Evolutionary conservation across 1,140 invertebrate species (phyloP), one percentile per base, ranked within the genome.

Genomic region (Agrypnia vestita): DNA sequence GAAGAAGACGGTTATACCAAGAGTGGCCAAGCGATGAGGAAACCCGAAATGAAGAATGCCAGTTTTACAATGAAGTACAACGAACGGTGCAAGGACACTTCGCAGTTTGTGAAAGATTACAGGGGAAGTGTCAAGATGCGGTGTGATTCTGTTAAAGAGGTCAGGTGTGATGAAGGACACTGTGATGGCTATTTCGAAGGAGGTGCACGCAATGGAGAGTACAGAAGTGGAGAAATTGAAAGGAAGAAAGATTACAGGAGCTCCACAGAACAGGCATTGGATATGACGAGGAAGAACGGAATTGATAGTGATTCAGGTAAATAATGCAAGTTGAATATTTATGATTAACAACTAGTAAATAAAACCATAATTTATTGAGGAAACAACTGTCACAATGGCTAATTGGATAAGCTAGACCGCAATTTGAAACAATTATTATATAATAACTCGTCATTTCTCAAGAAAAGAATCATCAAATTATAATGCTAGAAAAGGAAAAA

Each of bases 251-350:
- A 72, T 17, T 76, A 49, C 25, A 44, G 59, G 49, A 56, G 74
- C 19, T 44, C 19, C 47, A 84, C 85, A 59, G 86, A 88, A 53
- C 84, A 84, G 19, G 87, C 87, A 15, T 82, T 88, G 83, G 87
- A 88, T 84, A 88, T 88, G 87, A 84, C 86, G 7, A 88, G 86
- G 74, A 83, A 83, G 73, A 67, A 75, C 56, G 79, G 64, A 61
- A n/a, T 83, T 1, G 81, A 82, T 19, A 82, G 75, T 51, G 81
- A 82, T 71, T 82, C 82, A 76, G 82, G 82, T 83, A 76, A 61
- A 64, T 3, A 35, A 35, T 35, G 25, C 25, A 35, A 35, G 6
- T 35, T 35, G 1, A 35, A 35, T 6, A 35, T 35, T 35, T 35
- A 6, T 3, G 25, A 35, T 35, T 35, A n/a, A n/a, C n/a, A n/a